Percentiles rank a stretch among this genome's conserved stretches.
Conservation (phyloP, 2,113 vertebrate species). For the Crotalus helleri region DNA sequence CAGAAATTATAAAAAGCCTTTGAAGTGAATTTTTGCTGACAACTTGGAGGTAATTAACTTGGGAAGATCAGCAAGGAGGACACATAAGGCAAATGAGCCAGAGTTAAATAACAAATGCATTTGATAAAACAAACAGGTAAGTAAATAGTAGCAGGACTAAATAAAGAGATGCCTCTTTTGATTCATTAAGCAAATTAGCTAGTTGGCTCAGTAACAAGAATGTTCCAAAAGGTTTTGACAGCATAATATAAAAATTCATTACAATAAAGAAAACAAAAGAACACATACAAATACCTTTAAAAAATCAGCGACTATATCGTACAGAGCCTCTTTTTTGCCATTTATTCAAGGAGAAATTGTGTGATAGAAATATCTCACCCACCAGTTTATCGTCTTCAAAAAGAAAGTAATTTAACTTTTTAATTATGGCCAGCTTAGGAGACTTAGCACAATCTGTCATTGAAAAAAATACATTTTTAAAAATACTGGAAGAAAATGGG, state of each 20-base stretch:
- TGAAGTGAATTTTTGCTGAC: conserved; percentile 4
- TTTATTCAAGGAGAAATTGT: background rate
- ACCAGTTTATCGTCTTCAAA: background rate
- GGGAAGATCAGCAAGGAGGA: background rate
- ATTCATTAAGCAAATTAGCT: conserved; percentile 10
- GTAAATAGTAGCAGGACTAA: background rate
- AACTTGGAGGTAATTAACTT: conserved; percentile 13
- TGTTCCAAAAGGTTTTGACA: background rate
- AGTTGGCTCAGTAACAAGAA: background rate
- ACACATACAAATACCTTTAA: background rate
- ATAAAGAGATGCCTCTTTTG: background rate
- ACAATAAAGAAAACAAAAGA: background rate
- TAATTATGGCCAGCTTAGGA: background rate
- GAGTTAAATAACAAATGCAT: background rate
- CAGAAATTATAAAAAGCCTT: conserved; percentile 14
- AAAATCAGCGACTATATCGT: background rate
- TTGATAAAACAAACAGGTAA: background rate
- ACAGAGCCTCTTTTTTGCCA: background rate
- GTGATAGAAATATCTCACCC: background rate
- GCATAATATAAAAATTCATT: background rate
- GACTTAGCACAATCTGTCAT: background rate
- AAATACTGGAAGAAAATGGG: background rate
- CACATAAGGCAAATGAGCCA: background rate
- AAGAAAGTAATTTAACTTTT: background rate
- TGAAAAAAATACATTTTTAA: background rate